Evolutionary conservation across 2,797 vertebrate species (phyloP).

Genomic region (Nasua narica): DNA sequence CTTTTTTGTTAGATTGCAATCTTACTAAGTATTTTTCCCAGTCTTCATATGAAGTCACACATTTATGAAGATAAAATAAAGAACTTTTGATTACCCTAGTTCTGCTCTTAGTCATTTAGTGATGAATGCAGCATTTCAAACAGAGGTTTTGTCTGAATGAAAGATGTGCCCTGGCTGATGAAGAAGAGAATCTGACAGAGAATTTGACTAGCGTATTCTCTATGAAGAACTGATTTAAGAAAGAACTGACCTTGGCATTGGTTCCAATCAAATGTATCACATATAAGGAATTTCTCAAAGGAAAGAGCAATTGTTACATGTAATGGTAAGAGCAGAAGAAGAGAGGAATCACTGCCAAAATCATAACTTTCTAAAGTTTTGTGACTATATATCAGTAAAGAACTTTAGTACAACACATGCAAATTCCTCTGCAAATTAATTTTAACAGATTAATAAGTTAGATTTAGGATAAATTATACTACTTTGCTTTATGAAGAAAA

Average conservation of each 20-base stretch:
- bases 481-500: background rate
- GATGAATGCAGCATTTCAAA: constrained; percentile 31
- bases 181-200: background rate
- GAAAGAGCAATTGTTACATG: background rate
- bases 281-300: background rate
- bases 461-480: background rate
- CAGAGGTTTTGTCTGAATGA: background rate
- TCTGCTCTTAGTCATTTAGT: constrained; percentile 42
- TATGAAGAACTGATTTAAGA: background rate
- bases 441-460: constrained; percentile 32
- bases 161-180: constrained; percentile 9
- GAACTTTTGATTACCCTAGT: constrained; percentile 49
- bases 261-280: constrained; percentile 10
- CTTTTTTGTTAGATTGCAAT: constrained; percentile 69
- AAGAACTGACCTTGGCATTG: background rate
- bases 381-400: background rate
- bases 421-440: background rate
- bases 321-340: background rate
- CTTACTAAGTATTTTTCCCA: constrained; percentile 64
- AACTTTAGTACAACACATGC: background rate
- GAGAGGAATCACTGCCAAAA: background rate
- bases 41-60: constrained; percentile 50
- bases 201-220: background rate
- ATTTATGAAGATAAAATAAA: constrained; percentile 53
- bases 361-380: background rate